Evolutionary conservation across 1,140 invertebrate species (phyloP), one percentile per base, ranked within the genome.

Genomic region (Acromyrmex charruanus): DNA sequence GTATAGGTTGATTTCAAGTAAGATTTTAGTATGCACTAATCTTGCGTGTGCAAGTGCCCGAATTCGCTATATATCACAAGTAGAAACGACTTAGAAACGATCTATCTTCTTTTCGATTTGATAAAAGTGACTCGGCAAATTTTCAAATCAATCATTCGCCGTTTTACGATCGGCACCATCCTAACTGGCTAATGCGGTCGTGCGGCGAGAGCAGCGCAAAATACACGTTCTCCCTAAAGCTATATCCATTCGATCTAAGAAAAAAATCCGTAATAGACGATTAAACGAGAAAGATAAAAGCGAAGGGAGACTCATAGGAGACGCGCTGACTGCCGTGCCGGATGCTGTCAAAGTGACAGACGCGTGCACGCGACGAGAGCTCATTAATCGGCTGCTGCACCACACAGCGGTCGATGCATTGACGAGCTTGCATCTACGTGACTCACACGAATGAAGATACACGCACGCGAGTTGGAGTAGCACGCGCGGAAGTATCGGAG

Each of bases 301-400:
- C 61, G 74, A 86, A 80, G 84, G 65, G 61, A 21, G 58, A 77
- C 35, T 18, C 21, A 65, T 18, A 77, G 31, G 84, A 82, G 65
- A 74, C 75, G 28, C 51, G 49, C 58, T 18, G 35, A 16, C 59
- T 68, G 75, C 87, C 51, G 87, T 88, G 82, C 86, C 87, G 87
- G 87, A 88, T 88, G 87, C 86, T 81, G 77, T 88, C 77, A 87
- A 61, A 87, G 77, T 87, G 77, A 84, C 77, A 88, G 77, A 82
- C 86, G 71, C 77, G 28, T 77, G 87, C 65, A 61, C 53, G 59
- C 87, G 77, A 88, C 77, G 69, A 88, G 72, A 59, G 77, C 86
- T 88, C 86, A 81, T 88, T 88, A 88, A 88, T 88, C 87, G 77
- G 18, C 28, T 69, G 39, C 51, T 25, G 69, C 44, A 88, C 69